Conservation (phyloP, 2,888 invertebrate genomes). For the Bimastos eiseni region DNA sequence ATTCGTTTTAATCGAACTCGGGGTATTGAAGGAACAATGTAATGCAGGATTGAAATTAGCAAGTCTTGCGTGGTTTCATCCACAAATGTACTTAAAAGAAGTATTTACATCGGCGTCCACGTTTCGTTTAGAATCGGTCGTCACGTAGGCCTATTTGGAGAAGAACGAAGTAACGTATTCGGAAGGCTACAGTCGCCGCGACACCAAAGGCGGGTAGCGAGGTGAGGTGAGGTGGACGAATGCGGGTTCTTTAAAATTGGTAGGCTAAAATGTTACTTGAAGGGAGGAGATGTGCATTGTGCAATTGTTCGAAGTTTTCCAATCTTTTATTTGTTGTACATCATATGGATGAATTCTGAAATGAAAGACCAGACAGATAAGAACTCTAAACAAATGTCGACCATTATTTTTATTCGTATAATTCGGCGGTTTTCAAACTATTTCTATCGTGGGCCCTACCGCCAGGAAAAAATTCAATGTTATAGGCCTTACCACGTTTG, state of each 20-base stretch:
- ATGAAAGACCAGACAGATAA: neutral
- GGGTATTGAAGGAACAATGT: neutral
- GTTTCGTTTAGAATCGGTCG: neutral
- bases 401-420: neutral
- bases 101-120: neutral
- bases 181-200: too few relatives aligned
- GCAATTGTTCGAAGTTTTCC: neutral
- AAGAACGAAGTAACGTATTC: neutral
- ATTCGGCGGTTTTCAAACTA: too few relatives aligned
- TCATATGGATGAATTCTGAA: conserved; percentile 39
- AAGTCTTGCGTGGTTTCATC: neutral
- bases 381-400: neutral
- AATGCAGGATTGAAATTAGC: neutral
- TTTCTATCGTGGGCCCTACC: too few relatives aligned
- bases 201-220: neutral
- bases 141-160: neutral
- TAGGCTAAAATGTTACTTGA: too few relatives aligned
- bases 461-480: too few relatives aligned
- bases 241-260: neutral
- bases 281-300: neutral
- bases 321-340: conserved; percentile 30
- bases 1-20: neutral
- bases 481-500: too few relatives aligned
- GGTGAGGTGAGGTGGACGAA: neutral
- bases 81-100: neutral